phyloP scores from a whole-genome alignment of 1,140 invertebrate genomes.

The Colletes latitarsis region DNA sequence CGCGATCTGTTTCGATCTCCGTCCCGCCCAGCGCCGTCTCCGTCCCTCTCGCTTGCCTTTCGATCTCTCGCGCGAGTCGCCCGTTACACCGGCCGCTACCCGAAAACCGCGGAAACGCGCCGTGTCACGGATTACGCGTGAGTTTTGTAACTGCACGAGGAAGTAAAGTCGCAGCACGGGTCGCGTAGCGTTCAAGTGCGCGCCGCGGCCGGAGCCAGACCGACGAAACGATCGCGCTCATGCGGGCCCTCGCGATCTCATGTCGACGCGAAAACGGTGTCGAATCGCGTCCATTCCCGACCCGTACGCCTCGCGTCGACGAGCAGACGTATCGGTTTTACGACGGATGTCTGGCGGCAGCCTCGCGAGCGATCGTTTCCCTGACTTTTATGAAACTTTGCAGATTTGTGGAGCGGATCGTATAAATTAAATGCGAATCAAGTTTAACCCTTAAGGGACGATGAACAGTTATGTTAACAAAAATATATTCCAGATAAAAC shows the following conservation, averaged over 20 bases:
- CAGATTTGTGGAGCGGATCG: too few species aligned
- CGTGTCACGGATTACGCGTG: constrained; percentile 19
- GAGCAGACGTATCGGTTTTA: constrained; percentile 34
- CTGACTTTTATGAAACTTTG: too few species aligned
- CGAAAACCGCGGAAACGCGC: constrained; percentile 45
- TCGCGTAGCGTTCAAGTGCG: too few species aligned
- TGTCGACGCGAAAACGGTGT: constrained; percentile 15
- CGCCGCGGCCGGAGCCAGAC: too few species aligned
- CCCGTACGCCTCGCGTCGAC: background rate
- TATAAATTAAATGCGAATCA: too few species aligned
- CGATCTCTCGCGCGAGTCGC: constrained; percentile 25
- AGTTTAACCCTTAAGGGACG: too few species aligned
- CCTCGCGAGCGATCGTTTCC: background rate
- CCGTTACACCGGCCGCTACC: constrained; percentile 2
- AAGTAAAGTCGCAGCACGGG: too few species aligned
- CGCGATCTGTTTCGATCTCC: constrained; percentile 41
- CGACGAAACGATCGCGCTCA: background rate
- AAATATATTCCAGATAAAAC: too few species aligned
- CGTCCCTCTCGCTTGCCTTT: constrained; percentile 19
- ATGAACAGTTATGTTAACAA: too few species aligned
- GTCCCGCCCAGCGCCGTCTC: constrained; percentile 4
- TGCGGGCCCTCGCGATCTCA: background rate
- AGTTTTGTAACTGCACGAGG: constrained; percentile 11
- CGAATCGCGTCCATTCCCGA: constrained; percentile 13
- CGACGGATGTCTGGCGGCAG: constrained; percentile 31